These are phyloP conservation scores for Zaprionus nigranus DNA, from an alignment of 1,140 invertebrate species.

Conservation along the genomic window DNA sequence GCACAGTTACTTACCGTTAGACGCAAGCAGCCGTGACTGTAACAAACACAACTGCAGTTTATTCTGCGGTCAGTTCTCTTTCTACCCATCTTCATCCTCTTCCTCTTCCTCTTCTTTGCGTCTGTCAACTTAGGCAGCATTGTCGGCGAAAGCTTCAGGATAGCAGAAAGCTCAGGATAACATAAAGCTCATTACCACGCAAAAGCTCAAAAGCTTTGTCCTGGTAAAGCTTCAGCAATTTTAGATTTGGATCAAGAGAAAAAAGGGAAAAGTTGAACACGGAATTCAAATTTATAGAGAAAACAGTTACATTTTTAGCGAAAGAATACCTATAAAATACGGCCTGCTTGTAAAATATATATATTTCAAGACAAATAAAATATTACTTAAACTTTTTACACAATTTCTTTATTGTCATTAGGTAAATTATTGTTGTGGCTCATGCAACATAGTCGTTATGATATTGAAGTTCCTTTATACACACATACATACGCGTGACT, in stretches of 20 bases:
- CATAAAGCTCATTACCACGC: neutral
- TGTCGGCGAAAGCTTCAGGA: neutral
- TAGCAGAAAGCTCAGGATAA: too few species aligned
- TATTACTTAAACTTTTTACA: conserved; percentile 35
- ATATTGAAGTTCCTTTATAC: conserved; percentile 25
- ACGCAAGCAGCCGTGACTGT: conserved; percentile 5
- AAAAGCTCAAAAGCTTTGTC: neutral
- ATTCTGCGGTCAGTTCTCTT: neutral
- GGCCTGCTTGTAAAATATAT: too few species aligned
- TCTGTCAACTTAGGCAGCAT: neutral
- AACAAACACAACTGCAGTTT: neutral
- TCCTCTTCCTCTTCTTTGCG: neutral
- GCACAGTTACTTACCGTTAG: conserved; percentile 41
- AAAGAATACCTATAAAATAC: too few species aligned
- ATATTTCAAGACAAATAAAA: neutral
- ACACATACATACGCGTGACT: conserved; percentile 2
- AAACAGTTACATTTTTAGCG: too few species aligned
- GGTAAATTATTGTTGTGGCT: conserved; percentile 50
- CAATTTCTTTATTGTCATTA: conserved; percentile 52
- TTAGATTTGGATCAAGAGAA: too few species aligned
- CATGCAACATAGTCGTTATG: conserved; percentile 37
- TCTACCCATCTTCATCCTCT: too few species aligned
- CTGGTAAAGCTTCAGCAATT: neutral
- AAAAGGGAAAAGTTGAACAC: neutral
- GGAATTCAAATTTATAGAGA: too few species aligned